These are phyloP conservation scores for Scolopax rusticola DNA, from an alignment of 2,797 vertebrate species.

Conservation along the genomic window DNA sequence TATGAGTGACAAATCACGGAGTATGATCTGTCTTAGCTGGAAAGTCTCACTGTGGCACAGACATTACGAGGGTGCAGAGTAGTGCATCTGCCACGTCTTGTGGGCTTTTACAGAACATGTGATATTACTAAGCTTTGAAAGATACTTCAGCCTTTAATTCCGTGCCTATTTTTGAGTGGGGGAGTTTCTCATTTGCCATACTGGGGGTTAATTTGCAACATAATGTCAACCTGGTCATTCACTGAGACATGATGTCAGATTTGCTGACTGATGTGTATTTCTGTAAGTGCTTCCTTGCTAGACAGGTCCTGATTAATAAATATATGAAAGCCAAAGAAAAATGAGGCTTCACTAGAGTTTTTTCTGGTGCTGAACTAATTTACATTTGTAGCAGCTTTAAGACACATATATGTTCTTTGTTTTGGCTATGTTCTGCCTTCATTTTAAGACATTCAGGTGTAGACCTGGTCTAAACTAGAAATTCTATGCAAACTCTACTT, in stretches of 20 bases:
- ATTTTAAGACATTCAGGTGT: neutral
- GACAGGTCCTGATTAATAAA: neutral
- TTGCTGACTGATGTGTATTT: slow-evolving; percentile 7
- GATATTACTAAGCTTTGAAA: neutral
- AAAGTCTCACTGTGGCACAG: neutral
- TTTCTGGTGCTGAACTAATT: neutral
- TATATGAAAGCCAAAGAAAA: slow-evolving; percentile 9
- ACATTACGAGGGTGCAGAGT: neutral
- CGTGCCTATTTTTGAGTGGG: fast-evolving
- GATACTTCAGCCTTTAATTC: neutral
- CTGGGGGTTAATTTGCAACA: neutral
- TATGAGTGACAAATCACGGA: neutral
- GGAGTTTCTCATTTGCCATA: neutral
- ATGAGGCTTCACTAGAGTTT: neutral
- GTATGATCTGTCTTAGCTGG: neutral
- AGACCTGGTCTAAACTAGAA: neutral
- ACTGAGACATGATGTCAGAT: neutral
- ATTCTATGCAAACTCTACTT: neutral
- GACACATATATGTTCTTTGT: neutral
- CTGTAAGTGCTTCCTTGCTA: neutral
- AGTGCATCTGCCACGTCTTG: neutral
- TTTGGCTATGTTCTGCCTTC: neutral
- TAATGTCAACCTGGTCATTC: neutral
- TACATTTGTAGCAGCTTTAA: neutral
- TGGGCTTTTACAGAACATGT: neutral